Base-by-base conservation (phyloP, 2,888 invertebrate genomes). In the Tenodera sinensis region DNA sequence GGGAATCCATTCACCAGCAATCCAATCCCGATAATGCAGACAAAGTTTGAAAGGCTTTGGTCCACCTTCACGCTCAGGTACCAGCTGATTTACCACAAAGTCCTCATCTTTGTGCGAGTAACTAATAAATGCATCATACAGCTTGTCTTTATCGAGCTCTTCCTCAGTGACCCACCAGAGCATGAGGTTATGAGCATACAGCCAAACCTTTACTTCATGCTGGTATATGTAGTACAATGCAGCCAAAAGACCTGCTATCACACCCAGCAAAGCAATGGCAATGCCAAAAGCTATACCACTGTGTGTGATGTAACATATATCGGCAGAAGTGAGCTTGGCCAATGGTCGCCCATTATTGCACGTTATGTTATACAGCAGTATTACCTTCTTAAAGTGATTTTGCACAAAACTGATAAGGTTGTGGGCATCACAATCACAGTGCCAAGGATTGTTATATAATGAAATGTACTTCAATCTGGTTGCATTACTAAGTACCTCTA, bases 111-210 rank as follows among this genome's bases (percentile, higher is more conserved):
- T 95, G 92, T 97, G 96, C 6, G 97, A 96, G 92, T 96, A 97
- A 91, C 97, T 97, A 91, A 98, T 94, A 93, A 98, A 98, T 0
- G 96, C 97, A 93, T 98, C 97, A 93, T 96, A 97, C 90, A 92
- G 91, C 90, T 95, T 95, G 91, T 96, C 95, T 91, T 95, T 95
- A 92, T 97, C 97, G 42, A 96, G 92, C 90, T 96, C 96, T 88
- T 96, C 95, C 92, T 96, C 96, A 0, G 95, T 95, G 6, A 96
- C 95, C 88, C 95, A 94, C 94, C 96, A 95, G 71, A 96, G 92
- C 90, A 95, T 95, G 91, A 94, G 91, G 87, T 95, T 94, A 91
- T 95, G 95, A 0, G 96, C 94, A 92, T 93, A 96, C 25, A 96
- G 92, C 96, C 96, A 97, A 3, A 96, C 95, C 92, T 96, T 96